Evolutionary conservation across 2,113 vertebrate genomes (phyloP), one percentile per base, ranked within the genome.

Genomic region (Ceuthmochares aereus): DNA sequence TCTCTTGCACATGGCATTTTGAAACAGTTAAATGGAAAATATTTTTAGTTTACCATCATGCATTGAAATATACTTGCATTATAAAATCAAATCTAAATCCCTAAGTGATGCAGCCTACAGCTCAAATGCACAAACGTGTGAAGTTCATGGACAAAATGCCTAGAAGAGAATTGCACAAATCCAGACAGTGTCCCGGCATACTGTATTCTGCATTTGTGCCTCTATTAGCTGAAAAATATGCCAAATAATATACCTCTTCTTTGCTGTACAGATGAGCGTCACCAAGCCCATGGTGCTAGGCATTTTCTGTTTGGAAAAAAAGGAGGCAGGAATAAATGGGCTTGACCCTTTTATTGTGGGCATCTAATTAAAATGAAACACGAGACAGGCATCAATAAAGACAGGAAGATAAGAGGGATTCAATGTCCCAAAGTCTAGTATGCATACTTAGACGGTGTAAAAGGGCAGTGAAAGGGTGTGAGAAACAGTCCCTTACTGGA

Each of bases 21-120:
- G 93, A 97, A 97, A 96, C 94, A 90, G 85, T 96, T 95, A 95
- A 86, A 95, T 12, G 86, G 91, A 97, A 97, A 94, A 96, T 84
- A 96, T 93, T 95, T 96, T 95, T 89, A 87, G 74, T 90, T 95
- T 96, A 72, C 73, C 93, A 93, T 95, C 93, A 95, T 93, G 92
- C 73, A 96, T 84, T 88, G 87, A 97, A 97, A 92, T 95, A 90
- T 76, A 56, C 73, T 93, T 90, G 81, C 73, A 80, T 93, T 95
- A 87, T 95, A 92, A 93, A 93, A 87, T 81, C 83, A 78, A 92
- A 93, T 89, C 74, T n/a, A 84, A 95, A 77, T 93, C 82, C 91
- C 67, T 58, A 56, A 94, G 91, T 82, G 79, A 95, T 89, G 75
- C 0, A 1, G 84, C 91, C 92, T 91, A 63, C 52, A 52, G 74